Conservation (phyloP, 2,113 vertebrate genomes). For the Sardina pilchardus region DNA sequence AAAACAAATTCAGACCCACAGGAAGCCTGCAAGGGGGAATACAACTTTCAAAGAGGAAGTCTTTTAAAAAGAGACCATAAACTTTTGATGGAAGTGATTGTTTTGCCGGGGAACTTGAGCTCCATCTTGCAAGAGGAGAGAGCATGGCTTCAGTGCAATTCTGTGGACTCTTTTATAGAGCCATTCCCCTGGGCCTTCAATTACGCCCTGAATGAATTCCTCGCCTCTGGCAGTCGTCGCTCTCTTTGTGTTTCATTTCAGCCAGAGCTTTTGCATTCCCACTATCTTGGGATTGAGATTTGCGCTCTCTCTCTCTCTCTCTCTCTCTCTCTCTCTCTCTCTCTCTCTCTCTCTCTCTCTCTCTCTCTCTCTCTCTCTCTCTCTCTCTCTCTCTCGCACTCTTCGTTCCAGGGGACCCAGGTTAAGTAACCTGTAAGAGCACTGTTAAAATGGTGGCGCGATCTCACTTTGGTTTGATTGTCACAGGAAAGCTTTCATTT, state of each 20-base stretch:
- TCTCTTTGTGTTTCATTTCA: neutral
- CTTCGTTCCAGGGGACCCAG: neutral
- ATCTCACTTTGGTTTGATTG: too few relatives aligned
- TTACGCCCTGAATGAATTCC: too few relatives aligned
- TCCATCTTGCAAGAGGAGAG: neutral
- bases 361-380: neutral
- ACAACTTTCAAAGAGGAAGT: too few relatives aligned
- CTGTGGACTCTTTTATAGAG: too few relatives aligned
- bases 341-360: neutral
- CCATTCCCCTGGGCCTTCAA: too few relatives aligned
- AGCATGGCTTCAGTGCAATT: too few relatives aligned
- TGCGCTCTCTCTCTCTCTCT: neutral
- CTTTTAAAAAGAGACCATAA: too few relatives aligned
- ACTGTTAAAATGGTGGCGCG: too few relatives aligned
- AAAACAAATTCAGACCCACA: neutral
- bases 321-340: neutral
- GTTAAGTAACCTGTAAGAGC: too few relatives aligned
- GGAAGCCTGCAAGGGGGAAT: neutral
- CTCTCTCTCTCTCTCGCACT: neutral
- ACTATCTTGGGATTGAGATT: neutral
- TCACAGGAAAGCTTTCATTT: too few relatives aligned
- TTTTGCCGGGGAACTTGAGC: neutral
- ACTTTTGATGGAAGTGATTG: too few relatives aligned
- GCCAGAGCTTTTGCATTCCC: neutral
- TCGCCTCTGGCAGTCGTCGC: neutral